Evolutionary conservation across 2,888 invertebrate species (phyloP), one percentile per base, ranked within the genome.

Genomic region (Drosophila antonietae): DNA sequence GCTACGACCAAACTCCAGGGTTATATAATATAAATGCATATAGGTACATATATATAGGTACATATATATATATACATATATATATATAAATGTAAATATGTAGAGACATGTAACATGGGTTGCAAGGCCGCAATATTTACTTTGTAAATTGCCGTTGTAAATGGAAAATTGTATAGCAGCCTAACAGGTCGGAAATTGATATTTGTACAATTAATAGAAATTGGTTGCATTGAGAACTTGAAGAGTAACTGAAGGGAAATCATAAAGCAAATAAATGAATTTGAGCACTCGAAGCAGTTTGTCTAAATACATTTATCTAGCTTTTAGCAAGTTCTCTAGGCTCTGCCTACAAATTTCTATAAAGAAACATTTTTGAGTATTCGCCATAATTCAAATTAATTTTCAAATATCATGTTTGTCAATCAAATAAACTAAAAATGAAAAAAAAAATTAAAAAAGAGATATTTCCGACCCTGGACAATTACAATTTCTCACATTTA

Each of bases 1-100:
- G 59, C 68, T 49, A 23, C 53, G 28, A 12, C 1, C 57, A 63
- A 78, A 53, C 61, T 74, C 60, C 75, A 78, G 66, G 77, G 66
- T 77, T 77, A 69, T 60, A 77, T 67, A 74, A 77, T 31, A 55
- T 6, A 28, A 28, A 28, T 28, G 28, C 23, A 3, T 41, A 10
- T 51, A 41, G 20, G 20, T 51, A 23, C 20, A 53, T 28, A 37
- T n/a, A n/a, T n/a, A n/a, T n/a, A n/a, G n/a, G n/a, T n/a, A 3
- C 33, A 15, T 51, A 31, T 51, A 23, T 31, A 53, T 28, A 43
- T 59, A 9, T 33, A 18, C 4, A 37, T n/a, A 14, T 49, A 7
- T 18, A 39, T 49, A 14, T 4, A 46, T 47, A 44, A 37, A 20
- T 15, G 28, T 28, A 28, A 28, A 5, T 28, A 37, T 41, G 4